Percentiles rank a stretch among this genome's conserved stretches.
Evolutionary conservation across 2,797 vertebrate species (phyloP).

Genomic region (Lacerta viridis): DNA sequence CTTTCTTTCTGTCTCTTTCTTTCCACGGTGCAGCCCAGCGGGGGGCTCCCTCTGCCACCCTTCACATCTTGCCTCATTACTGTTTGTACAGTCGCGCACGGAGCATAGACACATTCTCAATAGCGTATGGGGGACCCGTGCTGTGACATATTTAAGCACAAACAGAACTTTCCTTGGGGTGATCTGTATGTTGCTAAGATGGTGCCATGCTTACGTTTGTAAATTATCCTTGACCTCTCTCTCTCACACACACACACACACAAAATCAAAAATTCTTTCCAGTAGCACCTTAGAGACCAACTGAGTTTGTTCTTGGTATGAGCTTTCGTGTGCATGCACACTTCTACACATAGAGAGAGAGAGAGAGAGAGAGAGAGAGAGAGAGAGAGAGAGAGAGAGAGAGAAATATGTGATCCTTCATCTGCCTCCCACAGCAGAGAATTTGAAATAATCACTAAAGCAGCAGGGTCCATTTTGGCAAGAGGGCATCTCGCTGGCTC

Average conservation of each 20-base stretch:
- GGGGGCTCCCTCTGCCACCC: not conserved
- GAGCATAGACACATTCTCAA: not conserved
- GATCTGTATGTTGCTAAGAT: constrained; percentile 47
- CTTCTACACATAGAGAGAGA: no score
- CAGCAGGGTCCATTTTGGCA: constrained; percentile 44
- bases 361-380: not conserved
- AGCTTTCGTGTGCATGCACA: no score
- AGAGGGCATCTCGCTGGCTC: constrained; percentile 1
- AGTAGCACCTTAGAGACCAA: no score
- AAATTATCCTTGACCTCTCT: constrained; percentile 56
- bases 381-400: not conserved
- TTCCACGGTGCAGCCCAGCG: not conserved
- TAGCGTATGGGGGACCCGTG: constrained; percentile 25
- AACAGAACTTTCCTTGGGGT: not conserved
- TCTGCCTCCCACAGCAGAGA: constrained; percentile 40
- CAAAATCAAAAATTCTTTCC: no score
- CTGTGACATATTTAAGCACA: not conserved
- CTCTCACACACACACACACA: constrained; percentile 17
- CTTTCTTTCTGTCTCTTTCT: not conserved
- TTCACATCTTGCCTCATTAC: not conserved
- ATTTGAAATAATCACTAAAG: constrained; percentile 58
- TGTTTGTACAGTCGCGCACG: not conserved
- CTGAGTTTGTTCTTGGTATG: no score
- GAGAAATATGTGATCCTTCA: constrained; percentile 44
- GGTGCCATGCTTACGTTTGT: constrained; percentile 3